These are phyloP conservation scores for Xylota segnis DNA, from an alignment of 2,888 invertebrate species.

Conservation along the genomic window DNA sequence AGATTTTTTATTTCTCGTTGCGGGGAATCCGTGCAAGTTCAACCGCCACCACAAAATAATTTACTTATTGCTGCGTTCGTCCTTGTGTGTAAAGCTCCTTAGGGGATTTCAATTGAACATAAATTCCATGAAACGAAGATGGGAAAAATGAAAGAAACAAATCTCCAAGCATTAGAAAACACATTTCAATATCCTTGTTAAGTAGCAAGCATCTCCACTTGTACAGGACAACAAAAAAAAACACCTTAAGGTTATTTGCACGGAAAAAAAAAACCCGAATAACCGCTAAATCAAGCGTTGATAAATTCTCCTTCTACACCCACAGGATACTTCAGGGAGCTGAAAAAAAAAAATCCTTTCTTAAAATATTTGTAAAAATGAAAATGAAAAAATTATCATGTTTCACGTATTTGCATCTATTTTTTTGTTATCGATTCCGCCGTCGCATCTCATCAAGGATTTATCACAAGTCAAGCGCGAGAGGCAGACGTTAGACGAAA, in stretches of 20 bases:
- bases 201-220: conserved; percentile 42
- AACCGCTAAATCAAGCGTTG: conserved; percentile 73
- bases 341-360: conserved; percentile 55
- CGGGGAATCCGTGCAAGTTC: conserved; percentile 62
- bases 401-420: conserved; percentile 71
- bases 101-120: conserved; percentile 75
- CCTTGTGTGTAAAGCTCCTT: conserved; percentile 75
- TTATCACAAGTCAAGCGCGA: conserved; percentile 81
- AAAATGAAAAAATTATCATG: conserved; percentile 64
- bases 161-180: conserved; percentile 68
- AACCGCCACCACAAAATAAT: conserved; percentile 58
- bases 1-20: conserved; percentile 43
- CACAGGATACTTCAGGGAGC: conserved; percentile 16
- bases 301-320: conserved; percentile 43
- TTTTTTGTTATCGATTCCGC: conserved; percentile 58
- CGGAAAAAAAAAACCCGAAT: conserved; percentile 52
- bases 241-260: conserved; percentile 79
- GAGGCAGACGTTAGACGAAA: conserved; percentile 25
- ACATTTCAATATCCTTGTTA: conserved; percentile 71
- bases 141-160: conserved; percentile 38
- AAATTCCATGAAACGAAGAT: conserved; percentile 56
- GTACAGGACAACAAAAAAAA: conserved; percentile 38
- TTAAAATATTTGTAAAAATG: conserved; percentile 35
- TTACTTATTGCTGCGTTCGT: conserved; percentile 64
- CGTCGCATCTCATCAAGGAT: conserved; percentile 77